Evolutionary conservation across 2,888 invertebrate species (phyloP).

Genomic region (Megaustenia siamemsis): DNA sequence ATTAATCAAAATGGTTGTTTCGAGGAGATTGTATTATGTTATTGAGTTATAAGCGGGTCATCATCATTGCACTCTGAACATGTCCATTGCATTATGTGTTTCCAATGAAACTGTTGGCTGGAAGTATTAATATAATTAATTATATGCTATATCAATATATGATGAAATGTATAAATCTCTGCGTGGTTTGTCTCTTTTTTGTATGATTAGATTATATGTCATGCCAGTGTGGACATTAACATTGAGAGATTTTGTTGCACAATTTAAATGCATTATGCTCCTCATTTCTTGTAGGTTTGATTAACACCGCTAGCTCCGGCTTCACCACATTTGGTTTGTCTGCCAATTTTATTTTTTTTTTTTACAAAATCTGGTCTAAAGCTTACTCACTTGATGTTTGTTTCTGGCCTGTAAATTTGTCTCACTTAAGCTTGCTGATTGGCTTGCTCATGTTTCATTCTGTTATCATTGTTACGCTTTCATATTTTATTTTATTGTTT

Average conservation of each 20-base stretch:
- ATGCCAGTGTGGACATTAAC: background rate
- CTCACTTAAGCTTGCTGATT: constrained; percentile 4
- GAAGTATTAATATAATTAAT: too few species aligned
- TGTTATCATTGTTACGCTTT: background rate
- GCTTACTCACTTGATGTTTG: constrained; percentile 26
- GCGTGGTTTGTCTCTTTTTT: background rate
- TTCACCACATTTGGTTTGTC: constrained; percentile 43
- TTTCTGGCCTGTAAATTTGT: background rate
- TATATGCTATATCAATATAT: too few species aligned
- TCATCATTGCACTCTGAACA: too few species aligned
- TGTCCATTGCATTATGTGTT: too few species aligned
- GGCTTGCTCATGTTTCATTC: constrained; percentile 10
- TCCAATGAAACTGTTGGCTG: too few species aligned
- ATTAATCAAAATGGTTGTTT: too few species aligned
- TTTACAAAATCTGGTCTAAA: background rate
- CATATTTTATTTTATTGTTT: too few species aligned
- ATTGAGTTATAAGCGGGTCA: too few species aligned
- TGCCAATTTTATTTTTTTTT: constrained; percentile 23
- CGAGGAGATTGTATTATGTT: too few species aligned
- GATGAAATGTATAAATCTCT: too few species aligned
- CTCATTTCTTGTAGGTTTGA: constrained; percentile 34
- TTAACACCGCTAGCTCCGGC: constrained; percentile 33
- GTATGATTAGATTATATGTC: background rate
- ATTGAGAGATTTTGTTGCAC: background rate
- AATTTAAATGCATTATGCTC: constrained; percentile 23